Conservation (phyloP, 64 coral and sea anemone genomes). For the Catalaphyllia jardinei region DNA sequence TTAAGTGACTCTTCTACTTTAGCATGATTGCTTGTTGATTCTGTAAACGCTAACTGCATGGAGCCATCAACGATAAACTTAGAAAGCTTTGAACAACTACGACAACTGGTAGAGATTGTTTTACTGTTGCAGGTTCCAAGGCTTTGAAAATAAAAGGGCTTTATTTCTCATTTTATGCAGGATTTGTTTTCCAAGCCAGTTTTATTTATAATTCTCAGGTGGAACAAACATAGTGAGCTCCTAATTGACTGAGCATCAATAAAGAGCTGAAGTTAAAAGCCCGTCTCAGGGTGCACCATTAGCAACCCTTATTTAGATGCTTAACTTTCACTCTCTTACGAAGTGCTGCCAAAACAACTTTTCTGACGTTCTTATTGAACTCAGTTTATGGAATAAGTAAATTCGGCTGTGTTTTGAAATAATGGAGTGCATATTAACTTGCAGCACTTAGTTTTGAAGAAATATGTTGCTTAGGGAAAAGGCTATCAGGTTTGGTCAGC, state of each 20-base stretch:
- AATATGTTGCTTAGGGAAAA: slow-evolving; percentile 25
- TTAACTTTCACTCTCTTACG: background rate
- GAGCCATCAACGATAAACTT: background rate
- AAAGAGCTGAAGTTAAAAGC: background rate
- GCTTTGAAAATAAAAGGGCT: background rate
- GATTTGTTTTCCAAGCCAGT: slow-evolving; percentile 2
- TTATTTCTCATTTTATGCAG: background rate
- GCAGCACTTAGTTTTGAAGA: background rate
- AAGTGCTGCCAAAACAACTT: background rate
- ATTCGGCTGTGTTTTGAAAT: background rate
- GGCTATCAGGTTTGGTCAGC: no score
- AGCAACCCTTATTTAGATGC: background rate
- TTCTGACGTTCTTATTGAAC: background rate
- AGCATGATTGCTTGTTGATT: background rate
- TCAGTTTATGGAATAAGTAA: background rate
- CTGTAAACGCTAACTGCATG: background rate
- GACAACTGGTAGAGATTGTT: background rate
- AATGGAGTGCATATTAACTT: background rate
- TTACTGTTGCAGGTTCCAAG: background rate
- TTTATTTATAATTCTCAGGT: slow-evolving; percentile 38
- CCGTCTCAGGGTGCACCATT: background rate
- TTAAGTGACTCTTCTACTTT: background rate
- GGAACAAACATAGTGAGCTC: background rate
- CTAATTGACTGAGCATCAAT: background rate
- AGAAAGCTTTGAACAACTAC: slow-evolving; percentile 6